A percentile compares a stretch with the other conserved stretches of the same genome.
phyloP scores from a whole-genome alignment of 2,113 vertebrate species.

The Tachycineta bicolor region DNA sequence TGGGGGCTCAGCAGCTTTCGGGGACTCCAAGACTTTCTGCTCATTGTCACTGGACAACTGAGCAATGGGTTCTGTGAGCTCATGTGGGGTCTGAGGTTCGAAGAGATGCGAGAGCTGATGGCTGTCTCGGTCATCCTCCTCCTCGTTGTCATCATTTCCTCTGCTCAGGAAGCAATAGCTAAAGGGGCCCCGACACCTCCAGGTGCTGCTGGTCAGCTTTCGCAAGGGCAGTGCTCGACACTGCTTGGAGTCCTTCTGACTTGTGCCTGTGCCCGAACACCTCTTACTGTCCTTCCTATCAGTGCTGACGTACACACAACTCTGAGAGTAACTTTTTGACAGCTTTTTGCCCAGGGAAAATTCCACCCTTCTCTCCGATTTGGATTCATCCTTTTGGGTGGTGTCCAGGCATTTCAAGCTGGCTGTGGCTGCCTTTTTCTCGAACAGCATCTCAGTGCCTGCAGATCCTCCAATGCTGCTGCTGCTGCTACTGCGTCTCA shows the following conservation, averaged over 20 bases:
- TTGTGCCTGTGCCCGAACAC: conserved; percentile 63
- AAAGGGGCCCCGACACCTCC: conserved; percentile 86
- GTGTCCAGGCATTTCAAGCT: conserved; percentile 75
- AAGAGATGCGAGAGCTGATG: conserved; percentile 68
- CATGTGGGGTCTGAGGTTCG: conserved; percentile 11
- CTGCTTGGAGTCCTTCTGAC: conserved; percentile 85
- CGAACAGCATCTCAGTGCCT: conserved; percentile 81
- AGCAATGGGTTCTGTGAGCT: conserved; percentile 16
- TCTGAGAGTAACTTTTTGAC: conserved; percentile 87
- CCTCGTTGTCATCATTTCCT: conserved; percentile 80
- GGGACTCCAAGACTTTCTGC: conserved; percentile 58
- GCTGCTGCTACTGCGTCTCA: conserved; percentile 84
- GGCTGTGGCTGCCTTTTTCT: conserved; percentile 79
- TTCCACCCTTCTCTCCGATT: conserved; percentile 73
- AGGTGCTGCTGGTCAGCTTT: conserved; percentile 78
- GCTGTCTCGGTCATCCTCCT: conserved; percentile 77
- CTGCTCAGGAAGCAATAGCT: conserved; percentile 87
- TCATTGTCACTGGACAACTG: conserved; percentile 3
- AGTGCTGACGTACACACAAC: conserved; percentile 75
- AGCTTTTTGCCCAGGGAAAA: conserved; percentile 82
- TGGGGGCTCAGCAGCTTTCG: background rate
- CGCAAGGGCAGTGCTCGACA: conserved; percentile 79
- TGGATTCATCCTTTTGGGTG: conserved; percentile 72
- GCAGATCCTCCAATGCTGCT: conserved; percentile 77
- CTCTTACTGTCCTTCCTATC: conserved; percentile 71